A percentile compares a stretch with the other conserved stretches of the same genome.
Conservation (phyloP, 2,113 vertebrate species). For the Ptyas mucosa region DNA sequence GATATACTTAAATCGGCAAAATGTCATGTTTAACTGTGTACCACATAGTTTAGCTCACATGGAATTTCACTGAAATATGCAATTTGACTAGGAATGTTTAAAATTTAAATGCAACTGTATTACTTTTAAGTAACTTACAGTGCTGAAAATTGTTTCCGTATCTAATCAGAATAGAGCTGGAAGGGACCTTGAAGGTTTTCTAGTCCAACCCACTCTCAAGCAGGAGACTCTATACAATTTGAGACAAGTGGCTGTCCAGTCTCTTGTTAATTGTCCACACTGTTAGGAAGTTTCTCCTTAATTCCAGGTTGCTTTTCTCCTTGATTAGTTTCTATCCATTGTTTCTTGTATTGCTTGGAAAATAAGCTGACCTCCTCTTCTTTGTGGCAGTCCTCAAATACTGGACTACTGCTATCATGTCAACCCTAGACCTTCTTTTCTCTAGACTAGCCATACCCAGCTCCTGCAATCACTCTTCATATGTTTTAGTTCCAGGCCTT, state of each 20-base stretch:
- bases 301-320: neutral
- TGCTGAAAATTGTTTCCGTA: neutral
- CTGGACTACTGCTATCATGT: neutral
- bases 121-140: neutral
- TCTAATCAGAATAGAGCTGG: neutral
- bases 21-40: neutral
- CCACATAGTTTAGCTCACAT: neutral
- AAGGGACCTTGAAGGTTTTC: neutral
- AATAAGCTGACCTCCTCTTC: neutral
- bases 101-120: neutral
- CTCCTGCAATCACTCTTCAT: neutral
- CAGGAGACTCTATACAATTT: neutral
- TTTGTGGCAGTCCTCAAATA: neutral
- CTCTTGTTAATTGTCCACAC: neutral
- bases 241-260: neutral
- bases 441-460: neutral
- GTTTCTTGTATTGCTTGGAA: neutral
- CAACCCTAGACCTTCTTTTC: neutral
- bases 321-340: neutral
- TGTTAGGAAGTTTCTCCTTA: neutral
- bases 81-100: neutral
- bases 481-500: neutral
- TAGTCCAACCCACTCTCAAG: neutral
- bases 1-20: neutral
- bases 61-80: neutral